Evolutionary conservation across 1,140 invertebrate genomes (phyloP).

Genomic region (Leptoteleia sp.): DNA sequence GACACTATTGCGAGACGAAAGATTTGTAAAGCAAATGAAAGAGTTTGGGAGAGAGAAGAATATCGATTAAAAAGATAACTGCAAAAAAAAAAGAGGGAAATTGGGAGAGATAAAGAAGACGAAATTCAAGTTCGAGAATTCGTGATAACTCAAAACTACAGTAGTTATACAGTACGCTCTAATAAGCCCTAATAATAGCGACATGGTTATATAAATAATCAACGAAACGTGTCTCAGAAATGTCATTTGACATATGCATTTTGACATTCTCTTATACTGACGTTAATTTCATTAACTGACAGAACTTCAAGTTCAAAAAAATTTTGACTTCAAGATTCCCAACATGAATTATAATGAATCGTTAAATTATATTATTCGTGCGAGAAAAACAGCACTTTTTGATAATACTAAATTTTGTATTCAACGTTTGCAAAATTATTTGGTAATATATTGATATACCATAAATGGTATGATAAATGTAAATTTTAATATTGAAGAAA

Average conservation of each 20-base stretch:
- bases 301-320: no score
- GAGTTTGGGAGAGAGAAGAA: neutral
- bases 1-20: constrained; percentile 24
- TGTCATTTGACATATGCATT: constrained; percentile 33
- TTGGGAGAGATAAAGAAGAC: no score
- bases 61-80: neutral
- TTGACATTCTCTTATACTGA: constrained; percentile 22
- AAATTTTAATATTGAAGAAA: no score
- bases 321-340: no score
- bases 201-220: constrained; percentile 70
- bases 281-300: neutral
- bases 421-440: no score
- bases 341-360: no score
- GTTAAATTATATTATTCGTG: no score
- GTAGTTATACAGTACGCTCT: constrained; percentile 57
- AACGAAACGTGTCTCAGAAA: constrained; percentile 37
- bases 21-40: constrained; percentile 6
- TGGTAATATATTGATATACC: no score
- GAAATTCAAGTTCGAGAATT: constrained; percentile 14
- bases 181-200: constrained; percentile 70
- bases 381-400: no score
- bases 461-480: no score
- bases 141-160: constrained; percentile 59
- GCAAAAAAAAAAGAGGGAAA: neutral
- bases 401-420: no score